Evolutionary conservation across 2,113 vertebrate genomes (phyloP), one percentile per base, ranked within the genome.

Genomic region (Tachycineta bicolor): DNA sequence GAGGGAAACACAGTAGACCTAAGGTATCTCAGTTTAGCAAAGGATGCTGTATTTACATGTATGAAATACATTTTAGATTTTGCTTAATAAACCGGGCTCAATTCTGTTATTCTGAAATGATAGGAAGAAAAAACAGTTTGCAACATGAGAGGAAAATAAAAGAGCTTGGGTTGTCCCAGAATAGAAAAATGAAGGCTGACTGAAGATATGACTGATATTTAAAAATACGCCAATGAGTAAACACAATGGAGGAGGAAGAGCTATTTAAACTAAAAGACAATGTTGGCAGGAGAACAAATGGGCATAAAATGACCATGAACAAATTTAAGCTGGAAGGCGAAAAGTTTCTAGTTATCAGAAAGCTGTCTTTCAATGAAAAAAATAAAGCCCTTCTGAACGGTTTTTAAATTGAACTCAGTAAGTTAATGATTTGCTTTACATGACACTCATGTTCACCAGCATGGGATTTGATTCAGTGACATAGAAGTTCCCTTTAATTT

Each of bases 241-340:
- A 96, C 94, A 97, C 80, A 91, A 89, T 81, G 56, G 86, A 91
- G 88, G 95, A 97, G 94, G 96, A 97, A 96, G 94, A 92, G 80
- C 95, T 97, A 93, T 96, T 97, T 97, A 97, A 97, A 95, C 93
- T 78, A 87, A 95, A 96, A 93, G 80, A 97, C 95, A 96, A 95
- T 96, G 95, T 94, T 97, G 96, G 95, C 96, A 95, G 83, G 92
- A 94, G 95, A 97, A 97, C 94, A 97, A 97, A 97, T 97, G 74
- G 70, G 75, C 78, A 94, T 85, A 87, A 94, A 95, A 92, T 93
- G 93, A 82, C 91, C 93, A 60, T 94, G 96, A 94, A 94, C 93
- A 82, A 84, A 91, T 91, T 89, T 94, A 95, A 96, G 60, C 80
- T 95, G 88, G 71, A 91, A 92, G 62, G 58, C 5, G 0, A 77